Evolutionary conservation across 2,113 vertebrate genomes (phyloP).

Genomic region (Anhinga anhinga): DNA sequence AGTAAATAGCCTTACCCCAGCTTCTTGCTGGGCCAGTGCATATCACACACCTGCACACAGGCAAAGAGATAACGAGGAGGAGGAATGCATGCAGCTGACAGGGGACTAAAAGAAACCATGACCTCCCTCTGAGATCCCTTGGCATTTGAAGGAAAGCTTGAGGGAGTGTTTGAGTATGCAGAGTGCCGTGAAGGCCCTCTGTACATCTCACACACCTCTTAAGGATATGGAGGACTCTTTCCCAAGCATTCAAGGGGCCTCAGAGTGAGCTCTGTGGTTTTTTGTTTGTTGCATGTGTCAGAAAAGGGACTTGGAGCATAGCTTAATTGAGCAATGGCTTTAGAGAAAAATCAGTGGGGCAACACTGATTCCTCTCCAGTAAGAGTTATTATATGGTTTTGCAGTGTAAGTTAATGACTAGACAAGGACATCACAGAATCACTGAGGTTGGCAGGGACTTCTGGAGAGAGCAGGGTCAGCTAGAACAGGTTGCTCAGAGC

Average conservation of each 20-base stretch:
- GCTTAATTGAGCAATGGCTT: background rate
- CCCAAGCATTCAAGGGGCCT: background rate
- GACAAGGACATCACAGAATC: background rate
- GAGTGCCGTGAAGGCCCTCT: background rate
- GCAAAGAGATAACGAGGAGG: background rate
- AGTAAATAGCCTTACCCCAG: background rate
- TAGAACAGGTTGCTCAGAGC: background rate
- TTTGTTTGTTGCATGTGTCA: background rate
- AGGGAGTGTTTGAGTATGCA: background rate
- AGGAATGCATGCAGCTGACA: background rate
- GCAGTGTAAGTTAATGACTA: background rate
- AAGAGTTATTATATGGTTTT: background rate
- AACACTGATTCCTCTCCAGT: background rate
- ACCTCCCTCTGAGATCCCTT: background rate
- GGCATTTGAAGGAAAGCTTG: background rate
- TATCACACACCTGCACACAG: too few relatives aligned
- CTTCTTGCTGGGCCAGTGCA: background rate
- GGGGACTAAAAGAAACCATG: background rate
- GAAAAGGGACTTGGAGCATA: background rate
- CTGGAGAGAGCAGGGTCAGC: background rate
- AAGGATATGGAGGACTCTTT: background rate
- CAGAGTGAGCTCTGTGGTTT: background rate
- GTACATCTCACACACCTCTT: background rate
- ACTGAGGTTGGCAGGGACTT: background rate
- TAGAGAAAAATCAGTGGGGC: background rate